phyloP scores from a whole-genome alignment of 2,113 vertebrate genomes.

The Ploceus nigricollis region DNA sequence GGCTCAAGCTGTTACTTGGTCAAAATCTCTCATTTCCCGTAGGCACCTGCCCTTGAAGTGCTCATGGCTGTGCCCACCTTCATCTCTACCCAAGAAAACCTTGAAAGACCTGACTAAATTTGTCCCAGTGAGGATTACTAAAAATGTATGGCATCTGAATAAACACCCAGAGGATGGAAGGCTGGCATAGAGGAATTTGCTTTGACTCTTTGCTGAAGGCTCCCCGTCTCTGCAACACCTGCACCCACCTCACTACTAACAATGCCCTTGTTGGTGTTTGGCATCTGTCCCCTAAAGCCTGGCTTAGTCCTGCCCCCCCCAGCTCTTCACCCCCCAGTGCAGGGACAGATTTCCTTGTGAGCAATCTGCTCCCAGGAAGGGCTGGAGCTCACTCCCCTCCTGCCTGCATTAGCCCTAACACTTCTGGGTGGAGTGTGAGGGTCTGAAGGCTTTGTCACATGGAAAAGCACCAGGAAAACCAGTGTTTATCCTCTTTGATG shows the following conservation, averaged over 20 bases:
- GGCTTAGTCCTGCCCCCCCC: neutral
- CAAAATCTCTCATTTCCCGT: neutral
- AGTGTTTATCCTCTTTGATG: neutral
- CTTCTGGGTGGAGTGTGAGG: neutral
- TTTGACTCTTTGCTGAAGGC: neutral
- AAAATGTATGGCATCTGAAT: neutral
- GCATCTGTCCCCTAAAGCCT: neutral
- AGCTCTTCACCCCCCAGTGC: accelerated
- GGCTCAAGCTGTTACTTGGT: neutral
- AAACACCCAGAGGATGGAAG: neutral
- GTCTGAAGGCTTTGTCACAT: conserved; percentile 9
- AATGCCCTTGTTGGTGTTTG: neutral
- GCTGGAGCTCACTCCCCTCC: neutral
- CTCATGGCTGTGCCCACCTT: neutral
- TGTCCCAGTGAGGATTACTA: neutral
- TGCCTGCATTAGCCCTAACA: neutral
- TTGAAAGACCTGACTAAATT: neutral
- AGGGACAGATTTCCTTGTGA: accelerated
- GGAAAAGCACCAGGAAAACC: conserved; percentile 8
- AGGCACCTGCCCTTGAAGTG: neutral
- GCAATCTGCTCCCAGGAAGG: neutral
- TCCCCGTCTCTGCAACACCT: neutral
- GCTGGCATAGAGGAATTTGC: neutral
- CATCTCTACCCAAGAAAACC: conserved; percentile 23
- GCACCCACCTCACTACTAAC: neutral